Evolutionary conservation across 2,888 invertebrate species (phyloP).

Genomic region (Sthenelais limicola): DNA sequence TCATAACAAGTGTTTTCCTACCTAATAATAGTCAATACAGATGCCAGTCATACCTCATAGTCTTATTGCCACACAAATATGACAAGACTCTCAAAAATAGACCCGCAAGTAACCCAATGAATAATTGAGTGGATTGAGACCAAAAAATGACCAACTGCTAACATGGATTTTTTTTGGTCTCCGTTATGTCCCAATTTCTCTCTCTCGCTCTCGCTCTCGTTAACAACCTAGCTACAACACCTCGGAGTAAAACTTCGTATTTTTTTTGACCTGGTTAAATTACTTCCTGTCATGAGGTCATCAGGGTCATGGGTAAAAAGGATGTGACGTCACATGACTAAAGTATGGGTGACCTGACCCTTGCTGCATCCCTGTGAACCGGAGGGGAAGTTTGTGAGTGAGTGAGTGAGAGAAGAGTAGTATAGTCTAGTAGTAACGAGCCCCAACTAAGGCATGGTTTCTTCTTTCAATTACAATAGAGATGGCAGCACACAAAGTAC

Average conservation of each 20-base stretch:
- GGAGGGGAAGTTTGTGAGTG: constrained; percentile 6
- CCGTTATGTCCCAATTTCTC: neutral
- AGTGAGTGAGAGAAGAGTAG: too few relatives aligned
- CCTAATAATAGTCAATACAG: constrained; percentile 39
- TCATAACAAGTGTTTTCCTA: constrained; percentile 34
- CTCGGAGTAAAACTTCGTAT: constrained; percentile 17
- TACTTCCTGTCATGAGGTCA: constrained; percentile 37
- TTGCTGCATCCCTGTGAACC: constrained; percentile 11
- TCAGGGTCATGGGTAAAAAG: constrained; percentile 36
- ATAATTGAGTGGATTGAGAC: constrained; percentile 28
- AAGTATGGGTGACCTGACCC: constrained; percentile 20
- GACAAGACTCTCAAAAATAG: constrained; percentile 28
- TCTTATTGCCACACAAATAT: neutral
- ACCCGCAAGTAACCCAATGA: constrained; percentile 23
- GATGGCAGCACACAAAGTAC: neutral
- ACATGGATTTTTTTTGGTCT: constrained; percentile 30
- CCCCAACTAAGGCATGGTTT: constrained; percentile 19
- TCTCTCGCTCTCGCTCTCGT: too few relatives aligned
- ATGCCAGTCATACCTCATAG: constrained; percentile 8
- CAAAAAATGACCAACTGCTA: constrained; percentile 35
- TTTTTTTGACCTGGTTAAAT: constrained; percentile 34
- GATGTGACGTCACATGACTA: constrained; percentile 33
- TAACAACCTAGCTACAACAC: constrained; percentile 40
- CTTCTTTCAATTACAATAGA: neutral
- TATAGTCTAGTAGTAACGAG: neutral